A percentile compares a stretch with the other conserved stretches of the same genome.
Conservation (phyloP, 2,888 invertebrate species). For the Folsomia candida region DNA sequence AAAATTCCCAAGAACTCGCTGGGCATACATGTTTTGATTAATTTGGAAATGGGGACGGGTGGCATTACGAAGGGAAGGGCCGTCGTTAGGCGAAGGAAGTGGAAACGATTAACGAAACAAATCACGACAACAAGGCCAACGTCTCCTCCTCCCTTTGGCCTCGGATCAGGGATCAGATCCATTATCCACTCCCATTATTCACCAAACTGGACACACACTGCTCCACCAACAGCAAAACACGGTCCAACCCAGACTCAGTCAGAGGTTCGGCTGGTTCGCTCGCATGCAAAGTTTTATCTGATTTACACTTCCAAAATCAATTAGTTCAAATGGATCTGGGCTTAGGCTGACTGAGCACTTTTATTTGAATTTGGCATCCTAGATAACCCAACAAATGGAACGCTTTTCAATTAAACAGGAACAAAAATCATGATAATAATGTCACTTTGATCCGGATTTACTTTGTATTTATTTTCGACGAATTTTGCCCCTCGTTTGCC, state of each 20-base stretch:
- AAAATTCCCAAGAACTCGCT: too few relatives aligned
- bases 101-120: not conserved
- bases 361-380: too few relatives aligned
- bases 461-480: too few relatives aligned
- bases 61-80: too few relatives aligned
- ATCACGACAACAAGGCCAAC: not conserved
- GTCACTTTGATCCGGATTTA: too few relatives aligned
- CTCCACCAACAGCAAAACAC: not conserved
- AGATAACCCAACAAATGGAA: not conserved
- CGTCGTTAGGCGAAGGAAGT: not conserved
- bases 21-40: too few relatives aligned
- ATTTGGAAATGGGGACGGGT: not conserved
- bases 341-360: too few relatives aligned
- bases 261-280: not conserved
- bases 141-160: not conserved
- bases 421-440: too few relatives aligned
- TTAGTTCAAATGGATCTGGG: not conserved
- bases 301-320: not conserved
- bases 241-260: too few relatives aligned
- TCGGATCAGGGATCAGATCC: not conserved
- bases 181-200: not conserved
- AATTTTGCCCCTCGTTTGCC: too few relatives aligned
- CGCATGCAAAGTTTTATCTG: not conserved
- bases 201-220: not conserved
- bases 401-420: not conserved